Evolutionary conservation across 2,888 invertebrate genomes (phyloP), one percentile per base, ranked within the genome.

Genomic region (Phengaris arion): DNA sequence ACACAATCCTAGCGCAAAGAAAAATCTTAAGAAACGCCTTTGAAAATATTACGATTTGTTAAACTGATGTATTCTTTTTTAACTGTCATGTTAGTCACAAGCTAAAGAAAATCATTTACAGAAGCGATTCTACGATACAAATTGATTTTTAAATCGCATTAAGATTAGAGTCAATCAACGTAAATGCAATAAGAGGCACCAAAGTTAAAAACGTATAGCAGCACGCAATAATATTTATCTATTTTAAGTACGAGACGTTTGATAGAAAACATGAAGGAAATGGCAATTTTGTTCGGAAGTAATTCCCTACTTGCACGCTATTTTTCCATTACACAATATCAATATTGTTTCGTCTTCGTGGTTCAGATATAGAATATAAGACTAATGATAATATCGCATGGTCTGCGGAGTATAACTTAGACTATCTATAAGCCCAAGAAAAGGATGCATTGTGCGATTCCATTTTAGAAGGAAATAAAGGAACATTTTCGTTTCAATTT

Each of bases 311-410:
- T 83, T 84, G 85, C 92, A 92, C 92, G 92, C 91, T 82, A 92
- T 90, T 89, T 91, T 90, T 90, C 90, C 91, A 92, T 92, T 91
- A 92, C 87, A 88, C 86, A 91, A 90, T 91, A 92, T 90, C 91
- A 92, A 92, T 92, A 92, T 90, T 91, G 88, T 89, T 91, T 88
- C 86, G 89, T 91, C 90, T 91, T 90, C 91, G 88, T 90, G 87
- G 86, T 83, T 86, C 85, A 84, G 86, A 85, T 89, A 88, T 88
- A 82, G 83, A 87, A 84, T 86, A 85, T 81, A 83, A 88, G 87
- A 87, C 86, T 92, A 92, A 92, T 90, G 91, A 89, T 88, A 84
- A 85, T 83, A 90, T 92, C 85, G 80, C 81, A 81, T 81, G 80
- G 78, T 75, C 74, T 74, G 46, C 46, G 46, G 54, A 57, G 48